phyloP scores from a whole-genome alignment of 2,888 invertebrate species.

The Beris chalybata region DNA sequence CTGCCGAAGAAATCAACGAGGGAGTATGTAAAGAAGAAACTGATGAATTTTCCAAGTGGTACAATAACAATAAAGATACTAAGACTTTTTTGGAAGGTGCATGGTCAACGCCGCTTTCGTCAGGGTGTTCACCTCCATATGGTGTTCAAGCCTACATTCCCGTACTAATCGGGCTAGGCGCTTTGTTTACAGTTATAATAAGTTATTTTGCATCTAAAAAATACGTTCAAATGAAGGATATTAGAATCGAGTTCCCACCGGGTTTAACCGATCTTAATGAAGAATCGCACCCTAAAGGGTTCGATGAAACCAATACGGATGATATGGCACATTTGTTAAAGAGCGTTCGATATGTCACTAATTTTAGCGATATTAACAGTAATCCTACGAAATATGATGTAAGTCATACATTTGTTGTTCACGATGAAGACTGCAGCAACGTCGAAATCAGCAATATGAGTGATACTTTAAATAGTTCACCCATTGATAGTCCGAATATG shows the following conservation, averaged over 20 bases:
- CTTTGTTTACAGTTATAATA: constrained; percentile 16
- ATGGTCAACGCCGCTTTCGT: constrained; percentile 29
- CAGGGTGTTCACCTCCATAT: constrained; percentile 13
- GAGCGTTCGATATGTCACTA: constrained; percentile 40
- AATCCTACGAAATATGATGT: constrained; percentile 38
- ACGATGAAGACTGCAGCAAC: constrained; percentile 36
- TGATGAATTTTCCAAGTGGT: background rate
- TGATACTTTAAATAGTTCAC: constrained; percentile 40
- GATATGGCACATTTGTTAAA: constrained; percentile 40
- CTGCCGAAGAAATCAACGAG: background rate
- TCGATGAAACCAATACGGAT: constrained; percentile 39
- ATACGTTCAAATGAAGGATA: constrained; percentile 51
- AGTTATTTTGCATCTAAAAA: constrained; percentile 46
- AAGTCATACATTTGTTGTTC: constrained; percentile 34
- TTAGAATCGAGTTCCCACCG: constrained; percentile 48
- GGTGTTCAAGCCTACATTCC: no score
- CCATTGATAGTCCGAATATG: constrained; percentile 37
- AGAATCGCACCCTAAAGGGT: no score
- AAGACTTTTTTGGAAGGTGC: constrained; percentile 29
- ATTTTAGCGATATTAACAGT: constrained; percentile 35
- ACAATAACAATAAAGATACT: constrained; percentile 3
- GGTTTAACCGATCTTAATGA: constrained; percentile 48
- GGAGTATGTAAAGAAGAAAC: constrained; percentile 22
- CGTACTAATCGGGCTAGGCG: no score
- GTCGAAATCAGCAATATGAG: constrained; percentile 43